Conservation (phyloP, 2,888 invertebrate genomes). For the Drosophila paramelanica region DNA sequence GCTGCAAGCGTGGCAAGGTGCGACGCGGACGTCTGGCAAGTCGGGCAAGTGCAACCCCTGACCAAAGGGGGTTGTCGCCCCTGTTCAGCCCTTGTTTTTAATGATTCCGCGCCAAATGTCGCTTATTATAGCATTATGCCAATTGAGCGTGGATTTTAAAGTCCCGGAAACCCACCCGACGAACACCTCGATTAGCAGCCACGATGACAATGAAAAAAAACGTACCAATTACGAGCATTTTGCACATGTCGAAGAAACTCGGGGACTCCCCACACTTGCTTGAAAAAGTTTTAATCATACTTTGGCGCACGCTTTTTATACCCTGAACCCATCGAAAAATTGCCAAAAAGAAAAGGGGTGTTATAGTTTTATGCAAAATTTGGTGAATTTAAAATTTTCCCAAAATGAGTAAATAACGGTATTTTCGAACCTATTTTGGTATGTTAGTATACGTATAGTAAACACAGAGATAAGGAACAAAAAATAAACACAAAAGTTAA, state of each 20-base stretch:
- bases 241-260: slow-evolving; percentile 36
- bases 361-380: background rate
- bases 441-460: too few relatives aligned
- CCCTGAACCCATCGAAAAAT: background rate
- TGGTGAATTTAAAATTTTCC: too few relatives aligned
- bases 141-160: slow-evolving; percentile 71
- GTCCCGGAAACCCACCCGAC: slow-evolving; percentile 7
- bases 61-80: slow-evolving; percentile 13
- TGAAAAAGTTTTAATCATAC: slow-evolving; percentile 77
- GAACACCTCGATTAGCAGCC: slow-evolving; percentile 62
- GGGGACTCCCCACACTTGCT: background rate
- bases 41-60: slow-evolving; percentile 46
- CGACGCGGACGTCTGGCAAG: slow-evolving; percentile 11
- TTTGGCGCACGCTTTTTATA: slow-evolving; percentile 62
- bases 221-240: slow-evolving; percentile 54
- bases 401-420: too few relatives aligned
- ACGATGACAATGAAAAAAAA: slow-evolving; percentile 44
- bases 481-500: too few relatives aligned
- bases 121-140: slow-evolving; percentile 76
- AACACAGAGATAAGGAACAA: too few relatives aligned
- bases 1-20: slow-evolving; percentile 59
- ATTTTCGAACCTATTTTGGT: too few relatives aligned
- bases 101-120: slow-evolving; percentile 46
- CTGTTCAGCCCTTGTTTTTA: slow-evolving; percentile 20
- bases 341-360: background rate